Evolutionary conservation across 30 jellyfish, hydroid and myxozoan genomes (phyloP).

Genomic region (Calvadosia cruxmelitensis): DNA sequence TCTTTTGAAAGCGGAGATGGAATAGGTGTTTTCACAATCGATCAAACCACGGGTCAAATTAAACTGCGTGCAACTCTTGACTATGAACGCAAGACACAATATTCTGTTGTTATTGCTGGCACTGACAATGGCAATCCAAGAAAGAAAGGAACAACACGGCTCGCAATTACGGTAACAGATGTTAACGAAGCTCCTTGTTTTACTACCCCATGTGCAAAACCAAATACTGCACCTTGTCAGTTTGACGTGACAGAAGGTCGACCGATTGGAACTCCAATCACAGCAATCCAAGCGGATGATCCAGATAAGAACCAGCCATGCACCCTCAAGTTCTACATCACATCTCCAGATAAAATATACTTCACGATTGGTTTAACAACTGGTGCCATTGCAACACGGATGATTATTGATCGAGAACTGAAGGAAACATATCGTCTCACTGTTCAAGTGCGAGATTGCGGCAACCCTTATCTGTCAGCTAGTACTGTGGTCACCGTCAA

Average conservation of each 20-base stretch:
- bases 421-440: not conserved
- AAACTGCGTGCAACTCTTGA: slow-evolving; percentile 21
- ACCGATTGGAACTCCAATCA: slow-evolving; percentile 24
- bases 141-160: slow-evolving; percentile 21
- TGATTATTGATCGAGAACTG: not conserved
- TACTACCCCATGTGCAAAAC: slow-evolving; percentile 18
- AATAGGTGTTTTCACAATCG: slow-evolving; percentile 20
- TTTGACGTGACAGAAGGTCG: slow-evolving; percentile 42
- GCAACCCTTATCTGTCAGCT: not conserved
- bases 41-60: slow-evolving; percentile 31
- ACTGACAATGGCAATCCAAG: slow-evolving; percentile 45
- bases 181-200: slow-evolving; percentile 79
- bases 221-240: slow-evolving; percentile 19
- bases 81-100: slow-evolving; percentile 18
- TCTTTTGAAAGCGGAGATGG: slow-evolving; percentile 19
- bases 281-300: slow-evolving; percentile 36
- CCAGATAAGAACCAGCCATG: slow-evolving; percentile 38
- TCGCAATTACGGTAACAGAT: slow-evolving; percentile 30
- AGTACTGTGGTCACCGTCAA: slow-evolving; percentile 15
- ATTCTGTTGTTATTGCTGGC: slow-evolving; percentile 28
- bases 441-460: not conserved
- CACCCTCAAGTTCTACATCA: slow-evolving; percentile 29
- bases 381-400: slow-evolving; percentile 39
- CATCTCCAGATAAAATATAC: slow-evolving; percentile 59
- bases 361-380: slow-evolving; percentile 31